Conservation (phyloP, 1,140 invertebrate genomes). For the Temnothorax curvispinosus region DNA sequence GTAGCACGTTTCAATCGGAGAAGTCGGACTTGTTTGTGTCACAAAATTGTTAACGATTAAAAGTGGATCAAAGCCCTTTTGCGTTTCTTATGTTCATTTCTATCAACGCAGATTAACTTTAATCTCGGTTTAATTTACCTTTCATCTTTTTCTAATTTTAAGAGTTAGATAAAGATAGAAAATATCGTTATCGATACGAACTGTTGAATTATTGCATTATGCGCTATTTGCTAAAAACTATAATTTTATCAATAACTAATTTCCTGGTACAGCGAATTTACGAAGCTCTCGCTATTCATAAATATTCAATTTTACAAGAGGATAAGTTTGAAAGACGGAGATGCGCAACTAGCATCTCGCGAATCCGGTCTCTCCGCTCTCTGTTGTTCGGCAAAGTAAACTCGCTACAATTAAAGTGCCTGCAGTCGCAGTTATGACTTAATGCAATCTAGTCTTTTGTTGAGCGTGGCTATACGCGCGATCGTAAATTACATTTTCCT, state of each 20-base stretch:
- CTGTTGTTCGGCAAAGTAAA: slow-evolving; percentile 34
- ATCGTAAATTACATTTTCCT: slow-evolving; percentile 41
- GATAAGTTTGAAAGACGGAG: slow-evolving; percentile 17
- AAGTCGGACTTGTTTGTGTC: background rate
- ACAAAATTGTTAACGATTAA: background rate
- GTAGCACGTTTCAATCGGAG: background rate
- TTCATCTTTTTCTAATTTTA: too few relatives aligned
- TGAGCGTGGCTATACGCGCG: background rate
- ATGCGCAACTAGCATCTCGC: slow-evolving; percentile 11
- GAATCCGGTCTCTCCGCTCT: background rate
- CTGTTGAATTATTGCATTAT: background rate
- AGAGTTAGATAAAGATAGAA: too few relatives aligned
- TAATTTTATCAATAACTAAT: slow-evolving; percentile 8
- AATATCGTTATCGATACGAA: background rate
- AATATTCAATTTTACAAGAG: slow-evolving; percentile 41
- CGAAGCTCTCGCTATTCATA: background rate
- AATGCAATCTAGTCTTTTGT: slow-evolving; percentile 42
- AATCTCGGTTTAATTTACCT: too few relatives aligned
- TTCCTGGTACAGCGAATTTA: background rate
- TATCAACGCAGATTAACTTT: too few relatives aligned
- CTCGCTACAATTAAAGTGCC: slow-evolving; percentile 37
- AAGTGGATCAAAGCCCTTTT: background rate
- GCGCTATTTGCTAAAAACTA: background rate
- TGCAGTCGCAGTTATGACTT: slow-evolving; percentile 45
- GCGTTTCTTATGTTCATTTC: background rate